phyloP scores from a whole-genome alignment of 2,113 vertebrate genomes.

The Procavia capensis region DNA sequence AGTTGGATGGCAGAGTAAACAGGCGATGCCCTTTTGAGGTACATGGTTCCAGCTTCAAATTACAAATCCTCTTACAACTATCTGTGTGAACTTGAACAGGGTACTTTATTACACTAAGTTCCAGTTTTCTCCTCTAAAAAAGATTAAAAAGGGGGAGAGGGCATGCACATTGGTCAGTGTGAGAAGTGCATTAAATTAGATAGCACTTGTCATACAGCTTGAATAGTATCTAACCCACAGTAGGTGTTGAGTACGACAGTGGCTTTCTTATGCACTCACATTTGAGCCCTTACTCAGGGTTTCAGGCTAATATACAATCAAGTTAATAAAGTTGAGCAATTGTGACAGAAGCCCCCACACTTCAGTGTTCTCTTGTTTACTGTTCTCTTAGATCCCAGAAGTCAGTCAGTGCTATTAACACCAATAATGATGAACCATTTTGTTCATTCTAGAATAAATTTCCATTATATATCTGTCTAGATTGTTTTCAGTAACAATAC shows the following conservation, averaged over 20 bases:
- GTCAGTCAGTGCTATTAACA: constrained; percentile 7
- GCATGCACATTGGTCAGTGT: background rate
- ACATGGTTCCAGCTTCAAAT: background rate
- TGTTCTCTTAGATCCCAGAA: background rate
- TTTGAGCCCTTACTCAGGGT: background rate
- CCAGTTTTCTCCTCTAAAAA: background rate
- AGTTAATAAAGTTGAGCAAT: background rate
- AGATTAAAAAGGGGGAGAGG: too few species aligned
- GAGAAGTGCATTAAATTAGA: constrained; percentile 4
- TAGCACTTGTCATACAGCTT: background rate
- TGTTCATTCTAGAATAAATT: constrained; percentile 45
- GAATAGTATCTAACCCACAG: background rate
- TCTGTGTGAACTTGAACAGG: background rate
- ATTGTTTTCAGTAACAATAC: constrained; percentile 13
- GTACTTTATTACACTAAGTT: background rate
- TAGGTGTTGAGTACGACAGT: background rate
- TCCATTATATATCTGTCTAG: constrained; percentile 42
- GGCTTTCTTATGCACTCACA: background rate
- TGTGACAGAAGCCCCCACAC: background rate
- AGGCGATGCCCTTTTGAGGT: background rate
- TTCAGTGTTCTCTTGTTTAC: background rate
- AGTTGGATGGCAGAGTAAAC: background rate
- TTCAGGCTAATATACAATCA: constrained; percentile 25
- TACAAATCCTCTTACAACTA: background rate
- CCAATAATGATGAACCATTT: constrained; percentile 1